Conservation (phyloP, 2,797 vertebrate species). For the Scolopax bukidnonensis region DNA sequence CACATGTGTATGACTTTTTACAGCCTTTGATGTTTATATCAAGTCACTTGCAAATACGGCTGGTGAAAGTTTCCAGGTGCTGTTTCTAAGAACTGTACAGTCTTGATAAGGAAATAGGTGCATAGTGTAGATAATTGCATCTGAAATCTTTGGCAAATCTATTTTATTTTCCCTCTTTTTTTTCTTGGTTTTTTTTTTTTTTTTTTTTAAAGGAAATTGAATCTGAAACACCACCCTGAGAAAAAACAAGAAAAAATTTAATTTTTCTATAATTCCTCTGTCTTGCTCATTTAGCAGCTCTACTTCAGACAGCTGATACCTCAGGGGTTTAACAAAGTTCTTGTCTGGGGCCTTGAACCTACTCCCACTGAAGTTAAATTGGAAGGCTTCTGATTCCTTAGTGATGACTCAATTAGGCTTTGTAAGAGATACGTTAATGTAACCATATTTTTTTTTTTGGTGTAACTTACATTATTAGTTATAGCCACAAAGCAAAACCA, state of each 20-base stretch:
- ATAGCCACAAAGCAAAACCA: not conserved
- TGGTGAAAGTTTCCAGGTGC: not conserved
- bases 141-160: not conserved
- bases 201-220: not conserved
- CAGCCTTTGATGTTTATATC: not conserved
- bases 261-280: not conserved
- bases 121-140: not conserved
- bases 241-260: fast-evolving
- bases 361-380: not conserved
- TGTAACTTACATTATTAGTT: not conserved
- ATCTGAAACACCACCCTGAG: not conserved
- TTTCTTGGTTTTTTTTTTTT: too few relatives aligned
- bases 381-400: not conserved
- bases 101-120: not conserved
- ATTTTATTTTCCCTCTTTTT: not conserved
- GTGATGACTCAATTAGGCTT: not conserved
- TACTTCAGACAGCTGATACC: not conserved
- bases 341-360: not conserved
- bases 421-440: not conserved
- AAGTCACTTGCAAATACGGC: not conserved
- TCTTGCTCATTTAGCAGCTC: not conserved
- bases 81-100: not conserved
- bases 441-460: not conserved
- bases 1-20: not conserved
- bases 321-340: not conserved